Evolutionary conservation across 2,797 vertebrate genomes (phyloP).

Genomic region (Oreonectes daqikongensis): DNA sequence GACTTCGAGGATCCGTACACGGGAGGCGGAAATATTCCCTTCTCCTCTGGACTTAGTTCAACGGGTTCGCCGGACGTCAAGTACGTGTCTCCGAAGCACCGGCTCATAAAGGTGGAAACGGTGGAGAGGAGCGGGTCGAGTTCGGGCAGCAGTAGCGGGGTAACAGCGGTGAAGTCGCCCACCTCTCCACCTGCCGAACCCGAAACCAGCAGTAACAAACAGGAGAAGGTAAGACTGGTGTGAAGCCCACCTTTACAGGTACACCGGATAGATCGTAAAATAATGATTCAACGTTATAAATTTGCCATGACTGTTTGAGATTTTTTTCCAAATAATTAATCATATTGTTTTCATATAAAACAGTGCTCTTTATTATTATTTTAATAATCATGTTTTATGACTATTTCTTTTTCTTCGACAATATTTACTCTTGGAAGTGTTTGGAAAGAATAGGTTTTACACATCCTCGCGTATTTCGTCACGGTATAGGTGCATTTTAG

Average conservation of each 20-base stretch:
- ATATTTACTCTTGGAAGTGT: background rate
- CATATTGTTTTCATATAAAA: no score
- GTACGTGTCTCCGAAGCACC: conserved; percentile 87
- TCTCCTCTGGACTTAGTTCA: conserved; percentile 68
- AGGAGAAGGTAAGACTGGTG: conserved; percentile 79
- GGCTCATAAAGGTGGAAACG: conserved; percentile 89
- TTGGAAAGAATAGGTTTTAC: background rate
- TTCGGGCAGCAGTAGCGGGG: conserved; percentile 65
- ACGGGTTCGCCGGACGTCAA: conserved; percentile 77
- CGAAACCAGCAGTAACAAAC: conserved; percentile 69
- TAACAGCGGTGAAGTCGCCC: conserved; percentile 75
- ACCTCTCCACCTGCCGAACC: conserved; percentile 75
- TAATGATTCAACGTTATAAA: no score
- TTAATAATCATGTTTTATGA: no score
- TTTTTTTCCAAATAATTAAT: no score
- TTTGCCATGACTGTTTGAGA: no score
- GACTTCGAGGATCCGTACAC: conserved; percentile 97
- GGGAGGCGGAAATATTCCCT: conserved; percentile 73
- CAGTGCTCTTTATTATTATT: no score
- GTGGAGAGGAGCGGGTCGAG: conserved; percentile 77
- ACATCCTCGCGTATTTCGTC: background rate
- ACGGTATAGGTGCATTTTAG: background rate
- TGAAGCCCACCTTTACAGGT: background rate
- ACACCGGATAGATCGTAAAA: background rate
- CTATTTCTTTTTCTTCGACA: no score